Evolutionary conservation across 2,888 invertebrate genomes (phyloP).

Genomic region (Caenorhabditis sinica): DNA sequence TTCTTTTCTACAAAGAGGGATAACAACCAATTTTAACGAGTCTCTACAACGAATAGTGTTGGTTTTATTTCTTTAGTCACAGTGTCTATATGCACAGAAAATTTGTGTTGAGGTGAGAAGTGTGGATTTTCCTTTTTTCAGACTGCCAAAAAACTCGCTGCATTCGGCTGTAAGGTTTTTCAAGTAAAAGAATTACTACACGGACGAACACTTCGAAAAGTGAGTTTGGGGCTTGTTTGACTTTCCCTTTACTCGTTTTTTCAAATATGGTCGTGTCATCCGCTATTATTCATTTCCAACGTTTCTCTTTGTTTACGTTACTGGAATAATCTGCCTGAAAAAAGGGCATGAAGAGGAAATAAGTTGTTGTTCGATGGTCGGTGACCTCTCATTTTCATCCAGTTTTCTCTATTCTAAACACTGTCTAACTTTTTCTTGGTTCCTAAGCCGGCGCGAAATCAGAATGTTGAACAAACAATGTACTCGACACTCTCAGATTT

Average conservation of each 20-base stretch:
- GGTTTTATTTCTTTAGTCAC: conserved; percentile 41
- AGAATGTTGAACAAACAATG: conserved; percentile 63
- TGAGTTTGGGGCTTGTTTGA: conserved; percentile 75
- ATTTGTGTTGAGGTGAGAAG: too few species aligned
- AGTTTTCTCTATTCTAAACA: conserved; percentile 50
- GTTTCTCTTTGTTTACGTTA: conserved; percentile 6
- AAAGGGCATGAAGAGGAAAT: neutral
- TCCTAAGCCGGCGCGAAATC: conserved; percentile 58
- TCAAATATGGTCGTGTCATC: neutral
- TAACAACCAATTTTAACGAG: conserved; percentile 17
- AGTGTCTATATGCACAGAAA: conserved; percentile 50
- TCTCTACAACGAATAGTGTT: conserved; percentile 2
- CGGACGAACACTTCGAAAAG: conserved; percentile 87
- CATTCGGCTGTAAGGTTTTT: conserved; percentile 87
- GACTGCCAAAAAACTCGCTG: conserved; percentile 87
- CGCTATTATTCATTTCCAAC: neutral
- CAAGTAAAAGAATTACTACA: conserved; percentile 87
- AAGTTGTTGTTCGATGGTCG: conserved; percentile 47
- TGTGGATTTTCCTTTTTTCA: conserved; percentile 77
- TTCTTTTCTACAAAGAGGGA: neutral
- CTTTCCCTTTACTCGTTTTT: conserved; percentile 2
- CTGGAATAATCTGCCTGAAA: neutral
- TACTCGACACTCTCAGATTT: conserved; percentile 52
- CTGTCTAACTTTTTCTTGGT: conserved; percentile 47
- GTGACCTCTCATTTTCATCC: conserved; percentile 26